phyloP scores from a whole-genome alignment of 2,888 invertebrate species.

The Lasiommata megera region DNA sequence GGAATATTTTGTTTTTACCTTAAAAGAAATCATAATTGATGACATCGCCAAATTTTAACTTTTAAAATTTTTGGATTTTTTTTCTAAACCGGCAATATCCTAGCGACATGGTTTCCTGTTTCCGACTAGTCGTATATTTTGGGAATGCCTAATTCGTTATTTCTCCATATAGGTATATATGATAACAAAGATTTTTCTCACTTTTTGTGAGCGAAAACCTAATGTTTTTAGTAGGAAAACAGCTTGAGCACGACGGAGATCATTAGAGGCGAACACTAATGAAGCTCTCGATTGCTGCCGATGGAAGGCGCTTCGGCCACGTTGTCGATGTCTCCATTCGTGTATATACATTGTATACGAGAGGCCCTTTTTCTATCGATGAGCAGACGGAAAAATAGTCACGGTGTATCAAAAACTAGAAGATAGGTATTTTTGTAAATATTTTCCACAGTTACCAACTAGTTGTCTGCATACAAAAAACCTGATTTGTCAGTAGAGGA shows the following conservation, averaged over 20 bases:
- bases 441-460: too few species aligned
- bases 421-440: too few species aligned
- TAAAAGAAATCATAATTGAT: too few species aligned
- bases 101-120: too few species aligned
- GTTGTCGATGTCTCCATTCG: constrained; percentile 31
- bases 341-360: constrained; percentile 22
- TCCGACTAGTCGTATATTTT: not conserved
- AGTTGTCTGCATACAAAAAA: too few species aligned
- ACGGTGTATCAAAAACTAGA: too few species aligned
- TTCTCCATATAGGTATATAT: not conserved
- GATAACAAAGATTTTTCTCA: not conserved
- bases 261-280: constrained; percentile 73
- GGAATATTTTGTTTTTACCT: too few species aligned
- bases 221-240: constrained; percentile 19
- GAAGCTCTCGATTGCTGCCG: constrained; percentile 61
- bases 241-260: constrained; percentile 43
- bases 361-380: constrained; percentile 12
- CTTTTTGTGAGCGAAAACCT: not conserved
- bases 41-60: too few species aligned
- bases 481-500: too few species aligned
- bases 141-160: not conserved
- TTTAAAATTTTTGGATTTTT: too few species aligned
- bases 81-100: too few species aligned
- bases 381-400: not conserved
- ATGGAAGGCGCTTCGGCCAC: constrained; percentile 38